These are phyloP conservation scores for Enteromius afrohamiltoni DNA, from an alignment of 2,797 vertebrate species.

Conservation along the genomic window DNA sequence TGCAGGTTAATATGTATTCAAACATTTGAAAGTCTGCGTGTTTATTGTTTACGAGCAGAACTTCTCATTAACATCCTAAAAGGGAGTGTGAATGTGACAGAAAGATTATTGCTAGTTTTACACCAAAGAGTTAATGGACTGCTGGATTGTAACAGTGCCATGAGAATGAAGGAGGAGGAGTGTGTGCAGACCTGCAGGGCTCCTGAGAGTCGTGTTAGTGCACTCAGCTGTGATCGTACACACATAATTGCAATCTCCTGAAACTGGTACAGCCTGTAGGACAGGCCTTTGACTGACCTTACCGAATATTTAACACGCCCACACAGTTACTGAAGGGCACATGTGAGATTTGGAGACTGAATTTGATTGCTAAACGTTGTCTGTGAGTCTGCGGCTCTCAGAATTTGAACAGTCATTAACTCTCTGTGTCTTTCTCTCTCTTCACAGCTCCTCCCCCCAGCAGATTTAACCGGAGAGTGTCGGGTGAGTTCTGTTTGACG, in stretches of 20 bases:
- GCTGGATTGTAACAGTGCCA: slow-evolving; percentile 56
- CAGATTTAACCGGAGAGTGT: slow-evolving; percentile 94
- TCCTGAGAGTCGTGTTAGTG: slow-evolving; percentile 46
- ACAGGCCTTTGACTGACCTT: slow-evolving; percentile 51
- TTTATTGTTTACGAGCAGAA: background rate
- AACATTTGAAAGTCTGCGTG: background rate
- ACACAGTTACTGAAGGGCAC: slow-evolving; percentile 54
- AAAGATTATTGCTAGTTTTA: slow-evolving; percentile 46
- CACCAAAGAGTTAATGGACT: slow-evolving; percentile 61
- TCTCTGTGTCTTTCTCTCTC: slow-evolving; percentile 50
- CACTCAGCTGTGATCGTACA: slow-evolving; percentile 36
- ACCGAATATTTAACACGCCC: slow-evolving; percentile 50
- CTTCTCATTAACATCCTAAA: background rate
- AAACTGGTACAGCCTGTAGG: slow-evolving; percentile 47
- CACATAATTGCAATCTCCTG: slow-evolving; percentile 24
- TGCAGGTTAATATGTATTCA: slow-evolving; percentile 4
- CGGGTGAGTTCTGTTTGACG: slow-evolving; percentile 84
- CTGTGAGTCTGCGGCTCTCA: slow-evolving; percentile 5
- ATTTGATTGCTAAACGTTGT: slow-evolving; percentile 38
- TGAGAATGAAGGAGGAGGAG: slow-evolving; percentile 41
- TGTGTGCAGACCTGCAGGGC: slow-evolving; percentile 46
- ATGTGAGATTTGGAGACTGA: slow-evolving; percentile 45
- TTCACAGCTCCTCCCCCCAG: slow-evolving; percentile 87
- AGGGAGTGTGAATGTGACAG: background rate
- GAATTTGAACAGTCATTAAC: slow-evolving; percentile 57